Percentiles rank a stretch among this genome's conserved stretches.
These are phyloP conservation scores for Ictalurus punctatus DNA, from an alignment of 2,113 vertebrate species.

Conservation along the genomic window DNA sequence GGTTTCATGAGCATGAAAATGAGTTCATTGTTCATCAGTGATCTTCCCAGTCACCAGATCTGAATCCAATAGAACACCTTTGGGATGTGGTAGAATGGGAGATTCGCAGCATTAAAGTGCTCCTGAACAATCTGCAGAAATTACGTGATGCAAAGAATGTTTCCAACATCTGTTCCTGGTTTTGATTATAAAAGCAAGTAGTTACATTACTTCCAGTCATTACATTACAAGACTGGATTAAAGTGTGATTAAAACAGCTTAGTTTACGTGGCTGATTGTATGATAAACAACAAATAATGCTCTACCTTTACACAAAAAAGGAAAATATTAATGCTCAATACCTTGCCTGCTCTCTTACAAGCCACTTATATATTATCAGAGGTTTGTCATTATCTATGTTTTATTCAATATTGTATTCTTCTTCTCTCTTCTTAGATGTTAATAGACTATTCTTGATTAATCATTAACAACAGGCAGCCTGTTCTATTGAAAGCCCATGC, in stretches of 20 bases:
- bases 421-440: not conserved
- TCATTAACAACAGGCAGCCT: not conserved
- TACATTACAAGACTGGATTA: slow-evolving; percentile 22
- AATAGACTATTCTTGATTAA: not conserved
- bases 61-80: too few species aligned
- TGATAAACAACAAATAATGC: not conserved
- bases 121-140: too few species aligned
- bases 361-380: not conserved
- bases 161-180: not conserved
- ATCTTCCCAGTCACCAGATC: too few species aligned
- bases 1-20: too few species aligned
- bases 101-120: too few species aligned
- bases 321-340: not conserved
- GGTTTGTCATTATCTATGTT: not conserved
- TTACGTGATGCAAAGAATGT: too few species aligned
- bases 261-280: slow-evolving; percentile 19
- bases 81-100: too few species aligned
- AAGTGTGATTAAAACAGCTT: slow-evolving; percentile 19
- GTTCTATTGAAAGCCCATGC: not conserved
- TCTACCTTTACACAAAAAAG: not conserved
- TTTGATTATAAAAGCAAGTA: not conserved
- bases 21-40: too few species aligned
- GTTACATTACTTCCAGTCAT: slow-evolving; percentile 15
- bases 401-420: not conserved
- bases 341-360: not conserved